phyloP scores from a whole-genome alignment of 2,113 vertebrate genomes.

The Hipposideros armiger region DNA sequence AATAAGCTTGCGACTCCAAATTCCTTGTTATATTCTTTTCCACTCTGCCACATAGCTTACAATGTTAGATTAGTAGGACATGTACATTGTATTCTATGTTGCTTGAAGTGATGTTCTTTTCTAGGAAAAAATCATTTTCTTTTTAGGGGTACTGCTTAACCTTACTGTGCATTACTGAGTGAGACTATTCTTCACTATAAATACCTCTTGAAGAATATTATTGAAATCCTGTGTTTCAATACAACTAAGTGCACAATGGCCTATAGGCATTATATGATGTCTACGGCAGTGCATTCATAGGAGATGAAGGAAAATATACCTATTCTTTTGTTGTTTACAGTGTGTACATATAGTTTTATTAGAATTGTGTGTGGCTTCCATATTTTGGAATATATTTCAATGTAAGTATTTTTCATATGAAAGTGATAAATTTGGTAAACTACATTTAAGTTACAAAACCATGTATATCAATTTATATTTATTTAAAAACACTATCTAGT shows the following conservation, averaged over 20 bases:
- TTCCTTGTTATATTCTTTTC: not conserved
- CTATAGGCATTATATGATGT: not conserved
- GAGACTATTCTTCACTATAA: not conserved
- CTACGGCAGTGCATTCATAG: not conserved
- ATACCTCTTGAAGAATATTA: not conserved
- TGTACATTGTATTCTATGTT: not conserved
- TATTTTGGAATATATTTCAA: conserved; percentile 27
- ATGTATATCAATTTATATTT: conserved; percentile 4
- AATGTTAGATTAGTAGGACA: not conserved
- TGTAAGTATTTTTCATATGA: not conserved
- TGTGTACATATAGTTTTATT: conserved; percentile 16
- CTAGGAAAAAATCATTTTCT: not conserved
- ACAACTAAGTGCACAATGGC: not conserved
- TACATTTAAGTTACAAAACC: conserved; percentile 50
- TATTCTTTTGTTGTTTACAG: conserved; percentile 19
- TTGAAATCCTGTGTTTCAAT: not conserved
- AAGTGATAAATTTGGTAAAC: not conserved
- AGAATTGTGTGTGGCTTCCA: conserved; percentile 42
- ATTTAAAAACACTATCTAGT: not conserved
- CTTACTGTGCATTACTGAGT: not conserved
- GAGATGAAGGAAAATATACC: conserved; percentile 9
- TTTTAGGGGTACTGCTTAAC: not conserved
- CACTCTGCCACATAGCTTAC: not conserved
- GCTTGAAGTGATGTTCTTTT: conserved; percentile 4
- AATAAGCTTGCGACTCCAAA: not conserved